Evolutionary conservation across 2,113 vertebrate species (phyloP), one percentile per base, ranked within the genome.

Genomic region (Podocnemis expansa): DNA sequence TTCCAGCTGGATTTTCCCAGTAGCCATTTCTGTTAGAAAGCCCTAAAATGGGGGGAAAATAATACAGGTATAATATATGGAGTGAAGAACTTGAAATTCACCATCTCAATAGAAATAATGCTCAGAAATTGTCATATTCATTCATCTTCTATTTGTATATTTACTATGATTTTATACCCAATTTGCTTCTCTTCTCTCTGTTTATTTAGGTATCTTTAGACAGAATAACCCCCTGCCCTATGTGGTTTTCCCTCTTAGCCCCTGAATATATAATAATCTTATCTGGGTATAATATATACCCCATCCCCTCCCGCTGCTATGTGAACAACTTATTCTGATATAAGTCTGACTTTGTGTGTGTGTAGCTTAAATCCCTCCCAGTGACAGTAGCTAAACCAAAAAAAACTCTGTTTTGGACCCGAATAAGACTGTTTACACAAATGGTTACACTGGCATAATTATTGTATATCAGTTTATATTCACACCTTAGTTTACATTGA

Each of bases 21-120:
- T 98, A 87, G 98, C 98, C 96, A 99, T 94, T 93, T 99, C 98
- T 0, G 85, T 98, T 94, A 99, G 97, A 95, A 99, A 98, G 86
- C 97, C 98, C 99, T 99, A 86, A 67, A 97, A 93, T 1, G 21
- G 43, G 89, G 93, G 14, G 16, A 17, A 17, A 4, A 17, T 17
- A 16, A 52, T 1, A 13, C 4, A 38, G 29, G 17, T 16, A 41
- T 11, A 38, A 58, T 11, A 55, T 31, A 27, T 89, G 89, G 38
- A 92, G 94, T 6, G n/a, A 43, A 91, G 8, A 90, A 75, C 45
- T 47, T 8, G 16, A 78, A 7, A 1, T 3, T 86, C 60, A 81
- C 38, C 4, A 55, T 70, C 82, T 80, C n/a, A 78, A 2, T 5
- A 41, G 56, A 51, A 49, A 70, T 0, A 6, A 24, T 56, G 78